A percentile compares a stretch with the other conserved stretches of the same genome.
phyloP scores from a whole-genome alignment of 2,797 vertebrate genomes.

The Protonibea diacanthus region DNA sequence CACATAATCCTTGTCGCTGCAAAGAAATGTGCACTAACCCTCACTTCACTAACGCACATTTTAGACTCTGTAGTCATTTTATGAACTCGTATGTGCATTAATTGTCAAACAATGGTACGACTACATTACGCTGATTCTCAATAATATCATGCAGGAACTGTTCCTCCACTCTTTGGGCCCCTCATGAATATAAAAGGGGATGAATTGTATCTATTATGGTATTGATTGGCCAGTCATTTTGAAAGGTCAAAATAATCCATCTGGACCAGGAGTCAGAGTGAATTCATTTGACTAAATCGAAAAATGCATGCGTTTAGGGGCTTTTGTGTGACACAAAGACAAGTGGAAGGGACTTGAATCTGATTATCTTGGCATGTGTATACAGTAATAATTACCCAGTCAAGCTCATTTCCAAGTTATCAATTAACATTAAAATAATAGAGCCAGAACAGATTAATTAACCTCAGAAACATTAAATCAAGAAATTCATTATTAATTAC shows the following conservation, averaged over 20 bases:
- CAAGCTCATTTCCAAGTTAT: background rate
- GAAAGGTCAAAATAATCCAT: conserved; percentile 67
- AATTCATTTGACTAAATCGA: conserved; percentile 39
- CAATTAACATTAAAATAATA: background rate
- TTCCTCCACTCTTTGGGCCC: background rate
- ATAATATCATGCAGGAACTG: conserved; percentile 6
- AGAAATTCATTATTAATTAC: background rate
- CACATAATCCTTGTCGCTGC: no score
- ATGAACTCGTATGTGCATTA: background rate
- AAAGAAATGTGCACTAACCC: background rate
- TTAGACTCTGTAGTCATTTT: background rate
- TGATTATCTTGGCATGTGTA: background rate
- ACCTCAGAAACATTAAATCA: background rate
- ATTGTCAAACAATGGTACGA: no score
- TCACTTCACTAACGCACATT: background rate
- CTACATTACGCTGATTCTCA: background rate
- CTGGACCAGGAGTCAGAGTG: conserved; percentile 4
- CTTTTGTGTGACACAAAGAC: background rate
- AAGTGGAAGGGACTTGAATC: background rate
- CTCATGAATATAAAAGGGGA: conserved; percentile 49
- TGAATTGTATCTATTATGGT: conserved; percentile 39
- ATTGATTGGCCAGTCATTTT: conserved; percentile 53
- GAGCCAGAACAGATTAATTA: background rate
- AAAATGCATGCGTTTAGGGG: conserved; percentile 3
- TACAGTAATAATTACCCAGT: background rate